A percentile compares a stretch with the other conserved stretches of the same genome.
These are phyloP conservation scores for Pangasius macronema DNA, from an alignment of 2,797 vertebrate genomes.

Conservation along the genomic window DNA sequence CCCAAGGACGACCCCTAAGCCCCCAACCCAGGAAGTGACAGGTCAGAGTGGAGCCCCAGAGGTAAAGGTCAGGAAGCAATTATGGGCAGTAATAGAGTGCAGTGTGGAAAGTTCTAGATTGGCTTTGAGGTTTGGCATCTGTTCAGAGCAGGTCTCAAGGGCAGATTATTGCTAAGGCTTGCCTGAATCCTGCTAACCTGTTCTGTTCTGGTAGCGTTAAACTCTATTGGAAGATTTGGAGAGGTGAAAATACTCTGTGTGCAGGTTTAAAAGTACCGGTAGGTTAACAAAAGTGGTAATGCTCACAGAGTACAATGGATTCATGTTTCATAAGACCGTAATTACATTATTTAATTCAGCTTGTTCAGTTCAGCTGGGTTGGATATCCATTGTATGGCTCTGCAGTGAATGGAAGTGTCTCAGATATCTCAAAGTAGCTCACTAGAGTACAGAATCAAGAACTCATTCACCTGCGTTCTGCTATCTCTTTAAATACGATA, in stretches of 20 bases:
- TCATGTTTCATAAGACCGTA: background rate
- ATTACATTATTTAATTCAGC: constrained; percentile 29
- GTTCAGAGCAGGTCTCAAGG: constrained; percentile 36
- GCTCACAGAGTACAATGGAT: background rate
- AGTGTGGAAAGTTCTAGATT: constrained; percentile 37
- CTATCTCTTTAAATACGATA: background rate
- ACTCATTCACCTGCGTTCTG: background rate
- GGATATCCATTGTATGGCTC: constrained; percentile 7
- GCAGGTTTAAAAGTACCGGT: background rate
- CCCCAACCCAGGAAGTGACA: constrained; percentile 63
- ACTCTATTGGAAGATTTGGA: constrained; percentile 10
- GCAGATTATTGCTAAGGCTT: constrained; percentile 28
- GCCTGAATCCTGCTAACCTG: constrained; percentile 34
- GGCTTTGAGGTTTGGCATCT: constrained; percentile 36
- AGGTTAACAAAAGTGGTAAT: background rate
- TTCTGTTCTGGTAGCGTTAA: constrained; percentile 26
- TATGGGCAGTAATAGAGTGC: constrained; percentile 68
- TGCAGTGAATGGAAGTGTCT: constrained; percentile 30
- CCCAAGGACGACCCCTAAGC: constrained; percentile 52
- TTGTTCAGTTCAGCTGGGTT: constrained; percentile 21
- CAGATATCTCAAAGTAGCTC: constrained; percentile 6
- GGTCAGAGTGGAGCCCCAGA: constrained; percentile 67
- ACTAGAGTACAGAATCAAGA: background rate
- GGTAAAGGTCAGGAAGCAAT: constrained; percentile 79
- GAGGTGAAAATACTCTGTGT: background rate